Evolutionary conservation across 2,797 vertebrate genomes (phyloP), one percentile per base, ranked within the genome.

Genomic region (Falco rusticolus): DNA sequence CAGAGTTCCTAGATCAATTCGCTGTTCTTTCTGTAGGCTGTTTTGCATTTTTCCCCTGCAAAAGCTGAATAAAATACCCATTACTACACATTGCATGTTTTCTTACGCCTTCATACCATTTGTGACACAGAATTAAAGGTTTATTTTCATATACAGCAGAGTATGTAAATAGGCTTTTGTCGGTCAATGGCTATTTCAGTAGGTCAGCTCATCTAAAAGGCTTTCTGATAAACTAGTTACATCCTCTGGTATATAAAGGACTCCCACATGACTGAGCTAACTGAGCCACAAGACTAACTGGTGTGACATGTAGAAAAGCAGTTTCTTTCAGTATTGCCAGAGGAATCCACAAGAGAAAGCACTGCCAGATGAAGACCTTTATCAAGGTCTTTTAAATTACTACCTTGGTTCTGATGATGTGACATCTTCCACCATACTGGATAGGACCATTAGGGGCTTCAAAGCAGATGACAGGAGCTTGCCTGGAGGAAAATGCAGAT

Each of bases 301-400:
- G 3, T 66, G 16, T 24, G 34, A 69, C 65, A 51, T 9, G 24
- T 11, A 47, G 53, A 70, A 82, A 71, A 59, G 10, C 14, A 72
- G 45, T 60, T 72, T 69, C 20, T 61, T 66, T 85, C 50, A 34
- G 5, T 0, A 0, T 21, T 72, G 16, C 20, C 1, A 0, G 26
- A 57, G 59, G 61, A 77, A 19, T 56, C 57, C 41, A 25, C 8
- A 43, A 63, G 19, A 57, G 29, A 70, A 77, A 87, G 8, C 8
- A 41, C 18, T 48, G 16, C 19, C 51, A 82, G 66, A 60, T 80
- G 34, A 93, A 63, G 11, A 53, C 7, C 18, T 72, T 90, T 60
- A 64, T 81, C 59, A 59, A 59, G 12, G 64, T 45, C 56, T 81
- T 92, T 93, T 76, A 71, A 72, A 43, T 83, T 72, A 48, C 60